Conservation (phyloP, 1,140 invertebrate species). For the Meteorus sp. region DNA sequence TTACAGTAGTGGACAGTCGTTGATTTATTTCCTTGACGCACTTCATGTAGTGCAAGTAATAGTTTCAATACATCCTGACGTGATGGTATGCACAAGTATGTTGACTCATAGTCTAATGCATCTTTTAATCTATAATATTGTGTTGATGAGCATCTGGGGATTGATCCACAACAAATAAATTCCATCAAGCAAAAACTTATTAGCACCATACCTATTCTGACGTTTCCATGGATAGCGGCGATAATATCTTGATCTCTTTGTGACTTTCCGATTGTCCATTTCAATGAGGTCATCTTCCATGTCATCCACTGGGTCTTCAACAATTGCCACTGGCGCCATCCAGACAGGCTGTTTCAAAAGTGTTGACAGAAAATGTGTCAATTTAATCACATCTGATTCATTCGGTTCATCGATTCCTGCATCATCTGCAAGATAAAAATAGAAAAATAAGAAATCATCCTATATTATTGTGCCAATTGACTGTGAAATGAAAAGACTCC, state of each 20-base stretch:
- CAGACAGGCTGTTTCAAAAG: slow-evolving; percentile 31
- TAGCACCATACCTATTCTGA: slow-evolving; percentile 55
- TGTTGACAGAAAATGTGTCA: slow-evolving; percentile 34
- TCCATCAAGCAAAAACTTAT: not conserved
- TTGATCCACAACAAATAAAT: not conserved
- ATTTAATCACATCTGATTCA: slow-evolving; percentile 26
- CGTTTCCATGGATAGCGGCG: slow-evolving; percentile 66
- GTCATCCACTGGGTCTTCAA: slow-evolving; percentile 10
- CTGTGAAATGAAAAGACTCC: too few relatives aligned
- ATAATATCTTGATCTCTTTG: slow-evolving; percentile 63
- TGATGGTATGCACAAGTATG: slow-evolving; percentile 62
- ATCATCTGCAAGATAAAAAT: slow-evolving; percentile 11
- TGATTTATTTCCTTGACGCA: slow-evolving; percentile 59
- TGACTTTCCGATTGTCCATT: slow-evolving; percentile 25
- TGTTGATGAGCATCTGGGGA: slow-evolving; percentile 26
- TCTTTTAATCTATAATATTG: slow-evolving; percentile 28
- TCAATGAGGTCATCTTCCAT: slow-evolving; percentile 18
- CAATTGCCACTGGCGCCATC: slow-evolving; percentile 31
- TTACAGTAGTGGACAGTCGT: slow-evolving; percentile 66
- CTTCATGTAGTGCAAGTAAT: slow-evolving; percentile 63
- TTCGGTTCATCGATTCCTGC: slow-evolving; percentile 28
- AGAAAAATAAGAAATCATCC: slow-evolving; percentile 9
- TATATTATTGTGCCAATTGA: too few relatives aligned
- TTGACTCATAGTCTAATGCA: slow-evolving; percentile 61
- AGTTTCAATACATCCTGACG: slow-evolving; percentile 65